Conservation (phyloP, 2,888 invertebrate genomes). For the Cheilosia grossa region DNA sequence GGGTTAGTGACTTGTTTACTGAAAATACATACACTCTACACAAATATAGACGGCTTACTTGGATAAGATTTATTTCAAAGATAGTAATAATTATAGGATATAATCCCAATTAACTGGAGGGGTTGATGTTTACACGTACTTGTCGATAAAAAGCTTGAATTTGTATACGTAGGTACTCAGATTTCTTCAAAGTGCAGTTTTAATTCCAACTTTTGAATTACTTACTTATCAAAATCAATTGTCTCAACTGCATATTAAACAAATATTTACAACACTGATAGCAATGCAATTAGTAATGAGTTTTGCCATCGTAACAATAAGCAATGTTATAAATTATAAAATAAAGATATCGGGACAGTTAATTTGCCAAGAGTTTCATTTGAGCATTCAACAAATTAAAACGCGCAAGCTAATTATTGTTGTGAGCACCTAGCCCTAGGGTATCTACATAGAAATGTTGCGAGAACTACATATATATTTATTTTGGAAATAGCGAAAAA, state of each 20-base stretch:
- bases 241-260: not conserved
- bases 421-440: too few relatives aligned
- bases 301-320: not conserved
- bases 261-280: constrained; percentile 1
- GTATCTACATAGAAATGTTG: too few relatives aligned
- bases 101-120: not conserved
- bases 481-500: too few relatives aligned
- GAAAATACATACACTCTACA: not conserved
- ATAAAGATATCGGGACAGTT: too few relatives aligned
- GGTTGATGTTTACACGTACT: not conserved
- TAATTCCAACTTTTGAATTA: too few relatives aligned
- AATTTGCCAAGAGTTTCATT: too few relatives aligned
- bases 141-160: not conserved
- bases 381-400: too few relatives aligned
- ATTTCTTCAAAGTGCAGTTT: not conserved
- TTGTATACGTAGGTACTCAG: not conserved
- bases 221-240: too few relatives aligned
- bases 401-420: too few relatives aligned
- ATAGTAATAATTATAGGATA: not conserved
- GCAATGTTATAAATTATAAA: too few relatives aligned
- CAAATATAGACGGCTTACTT: not conserved
- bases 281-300: not conserved
- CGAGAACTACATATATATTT: too few relatives aligned
- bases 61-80: constrained; percentile 15
- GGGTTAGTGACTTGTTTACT: not conserved